Percentiles rank a stretch among this genome's conserved stretches.
These are phyloP conservation scores for Lysiphlebus fabarum DNA, from an alignment of 1,140 invertebrate species.

Conservation along the genomic window DNA sequence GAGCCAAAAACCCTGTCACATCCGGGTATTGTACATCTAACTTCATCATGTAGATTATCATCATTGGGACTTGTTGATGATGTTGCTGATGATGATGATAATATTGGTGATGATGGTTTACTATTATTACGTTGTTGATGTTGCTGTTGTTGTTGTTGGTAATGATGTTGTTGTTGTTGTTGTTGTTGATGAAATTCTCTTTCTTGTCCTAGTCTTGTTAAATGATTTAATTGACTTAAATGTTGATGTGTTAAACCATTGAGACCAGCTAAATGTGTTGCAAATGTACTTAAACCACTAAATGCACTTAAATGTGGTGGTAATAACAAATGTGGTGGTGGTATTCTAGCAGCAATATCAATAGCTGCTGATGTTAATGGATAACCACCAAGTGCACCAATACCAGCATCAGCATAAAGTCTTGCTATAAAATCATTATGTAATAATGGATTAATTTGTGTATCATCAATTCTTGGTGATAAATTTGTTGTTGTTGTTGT, in stretches of 20 bases:
- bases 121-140: slow-evolving; percentile 13
- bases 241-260: slow-evolving; percentile 60
- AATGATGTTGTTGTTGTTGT: background rate
- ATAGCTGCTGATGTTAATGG: slow-evolving; percentile 36
- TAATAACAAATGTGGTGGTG: slow-evolving; percentile 44
- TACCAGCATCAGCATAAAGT: slow-evolving; percentile 70
- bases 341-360: slow-evolving; percentile 45
- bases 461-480: slow-evolving; percentile 47
- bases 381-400: slow-evolving; percentile 42
- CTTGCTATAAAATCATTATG: slow-evolving; percentile 79
- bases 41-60: slow-evolving; percentile 51
- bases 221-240: slow-evolving; percentile 58
- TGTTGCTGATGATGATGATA: slow-evolving; percentile 19
- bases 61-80: slow-evolving; percentile 25
- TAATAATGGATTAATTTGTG: slow-evolving; percentile 52
- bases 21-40: slow-evolving; percentile 59
- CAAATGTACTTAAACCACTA: slow-evolving; percentile 45
- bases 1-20: slow-evolving; percentile 63
- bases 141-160: slow-evolving; percentile 23
- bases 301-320: slow-evolving; percentile 52
- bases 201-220: slow-evolving; percentile 43
- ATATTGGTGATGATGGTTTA: slow-evolving; percentile 5
- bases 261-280: slow-evolving; percentile 56
- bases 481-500: slow-evolving; percentile 52
- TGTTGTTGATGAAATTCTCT: slow-evolving; percentile 22